phyloP scores from a whole-genome alignment of 2,888 invertebrate species.

The Pyrrhosoma nymphula region DNA sequence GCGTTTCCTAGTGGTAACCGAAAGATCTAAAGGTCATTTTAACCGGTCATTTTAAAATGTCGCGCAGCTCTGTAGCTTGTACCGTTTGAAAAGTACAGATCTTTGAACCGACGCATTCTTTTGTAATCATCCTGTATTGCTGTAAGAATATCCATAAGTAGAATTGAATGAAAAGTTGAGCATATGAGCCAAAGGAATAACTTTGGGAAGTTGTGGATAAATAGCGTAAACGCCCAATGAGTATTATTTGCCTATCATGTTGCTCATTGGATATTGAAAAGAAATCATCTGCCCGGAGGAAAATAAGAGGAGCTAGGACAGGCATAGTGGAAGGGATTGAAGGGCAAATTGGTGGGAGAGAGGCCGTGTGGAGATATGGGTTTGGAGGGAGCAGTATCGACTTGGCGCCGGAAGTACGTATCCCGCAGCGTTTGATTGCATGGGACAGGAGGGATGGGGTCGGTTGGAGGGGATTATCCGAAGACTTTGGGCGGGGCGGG shows the following conservation, averaged over 20 bases:
- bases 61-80: no score
- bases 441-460: slow-evolving; percentile 48
- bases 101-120: no score
- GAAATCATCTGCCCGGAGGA: background rate
- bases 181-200: no score
- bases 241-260: background rate
- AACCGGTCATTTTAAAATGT: no score
- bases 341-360: background rate
- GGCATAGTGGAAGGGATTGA: background rate
- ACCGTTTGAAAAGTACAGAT: no score
- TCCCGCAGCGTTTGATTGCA: slow-evolving; percentile 41
- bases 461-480: background rate
- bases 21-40: no score
- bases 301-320: background rate
- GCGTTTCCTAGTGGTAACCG: no score
- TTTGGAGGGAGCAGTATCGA: slow-evolving; percentile 37
- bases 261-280: background rate
- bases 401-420: slow-evolving; percentile 61
- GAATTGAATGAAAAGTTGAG: no score
- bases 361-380: background rate
- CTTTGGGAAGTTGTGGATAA: no score
- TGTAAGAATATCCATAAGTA: no score
- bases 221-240: no score
- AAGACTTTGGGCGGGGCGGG: slow-evolving; percentile 40
- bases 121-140: no score